Evolutionary conservation across 2,888 invertebrate species (phyloP), one percentile per base, ranked within the genome.

Genomic region (Acanthosepion pharaonis): DNA sequence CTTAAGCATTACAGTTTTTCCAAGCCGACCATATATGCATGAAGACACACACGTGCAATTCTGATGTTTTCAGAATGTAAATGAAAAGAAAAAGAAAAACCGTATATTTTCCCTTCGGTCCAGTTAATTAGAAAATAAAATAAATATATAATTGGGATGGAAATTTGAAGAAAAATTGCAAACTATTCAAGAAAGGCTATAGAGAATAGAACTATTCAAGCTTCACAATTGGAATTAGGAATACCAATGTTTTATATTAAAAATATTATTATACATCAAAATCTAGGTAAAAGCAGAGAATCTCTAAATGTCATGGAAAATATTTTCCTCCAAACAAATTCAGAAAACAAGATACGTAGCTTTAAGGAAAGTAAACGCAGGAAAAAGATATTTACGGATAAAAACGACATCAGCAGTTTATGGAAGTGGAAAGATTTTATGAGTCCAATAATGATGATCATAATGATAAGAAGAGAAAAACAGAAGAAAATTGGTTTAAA

Each of bases 221-320:
- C 78, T 78, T n/a, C n/a, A 78, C 78, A 78, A 78, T 33, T 78
- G n/a, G n/a, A 78, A n/a, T 78, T 78, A 33, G n/a, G n/a, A 78
- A 78, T 78, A n/a, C 15, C 15, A 33, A 11, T 11, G 33, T 78
- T n/a, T 78, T 78, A 78, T 78, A n/a, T n/a, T 78, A 78, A n/a
- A 78, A 78, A 78, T 78, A 78, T 78, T 78, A n/a, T 78, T 78
- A 33, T 78, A 33, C 78, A 78, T 78, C n/a, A n/a, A 78, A 78
- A 78, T 78, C 15, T 78, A n/a, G 78, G 33, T n/a, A 23, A 78
- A 33, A 33, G n/a, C 11, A 78, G 9, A 78, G n/a, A 78, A 78
- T 78, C n/a, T 78, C 5, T 33, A 78, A 78, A 78, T 78, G n/a
- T n/a, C 78, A 78, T 33, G 78, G n/a, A n/a, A 78, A n/a, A 33